Conservation (phyloP, 2,797 vertebrate species). For the Rhyacichthys aspro region DNA sequence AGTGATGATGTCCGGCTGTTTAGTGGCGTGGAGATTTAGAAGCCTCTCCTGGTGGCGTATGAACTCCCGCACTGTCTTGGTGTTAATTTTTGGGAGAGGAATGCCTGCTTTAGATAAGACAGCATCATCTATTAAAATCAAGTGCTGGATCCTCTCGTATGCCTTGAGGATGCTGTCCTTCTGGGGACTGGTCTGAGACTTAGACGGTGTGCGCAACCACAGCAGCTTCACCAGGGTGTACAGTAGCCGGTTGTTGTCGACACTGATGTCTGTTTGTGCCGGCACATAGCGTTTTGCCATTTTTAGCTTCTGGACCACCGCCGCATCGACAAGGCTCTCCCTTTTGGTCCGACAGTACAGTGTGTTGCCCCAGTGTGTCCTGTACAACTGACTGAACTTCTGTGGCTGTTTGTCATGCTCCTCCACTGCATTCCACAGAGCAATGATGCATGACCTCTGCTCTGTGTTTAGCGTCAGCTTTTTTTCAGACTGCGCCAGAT, state of each 20-base stretch:
- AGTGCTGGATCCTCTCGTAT: no score
- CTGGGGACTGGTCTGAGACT: no score
- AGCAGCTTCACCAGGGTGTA: not conserved
- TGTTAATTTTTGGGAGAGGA: no score
- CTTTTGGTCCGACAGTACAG: conserved; percentile 19
- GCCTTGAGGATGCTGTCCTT: no score
- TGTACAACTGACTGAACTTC: conserved; percentile 24
- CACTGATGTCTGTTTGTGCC: not conserved
- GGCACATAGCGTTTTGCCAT: not conserved
- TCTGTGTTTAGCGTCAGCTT: conserved; percentile 8
- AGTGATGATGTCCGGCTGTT: not conserved
- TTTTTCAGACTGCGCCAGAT: not conserved
- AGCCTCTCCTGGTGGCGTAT: not conserved
- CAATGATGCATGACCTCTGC: conserved; percentile 14
- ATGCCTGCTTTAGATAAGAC: no score
- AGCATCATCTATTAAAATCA: no score
- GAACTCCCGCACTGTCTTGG: not conserved
- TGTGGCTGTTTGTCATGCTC: conserved; percentile 22
- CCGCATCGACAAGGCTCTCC: conserved; percentile 4
- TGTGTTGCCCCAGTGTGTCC: conserved; percentile 31
- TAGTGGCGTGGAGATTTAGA: not conserved
- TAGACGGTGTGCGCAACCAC: no score
- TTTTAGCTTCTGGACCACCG: not conserved
- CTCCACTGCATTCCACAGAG: conserved; percentile 12
- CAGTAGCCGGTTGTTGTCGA: not conserved